Evolutionary conservation across 2,888 invertebrate genomes (phyloP).

Genomic region (Phortica okadai): DNA sequence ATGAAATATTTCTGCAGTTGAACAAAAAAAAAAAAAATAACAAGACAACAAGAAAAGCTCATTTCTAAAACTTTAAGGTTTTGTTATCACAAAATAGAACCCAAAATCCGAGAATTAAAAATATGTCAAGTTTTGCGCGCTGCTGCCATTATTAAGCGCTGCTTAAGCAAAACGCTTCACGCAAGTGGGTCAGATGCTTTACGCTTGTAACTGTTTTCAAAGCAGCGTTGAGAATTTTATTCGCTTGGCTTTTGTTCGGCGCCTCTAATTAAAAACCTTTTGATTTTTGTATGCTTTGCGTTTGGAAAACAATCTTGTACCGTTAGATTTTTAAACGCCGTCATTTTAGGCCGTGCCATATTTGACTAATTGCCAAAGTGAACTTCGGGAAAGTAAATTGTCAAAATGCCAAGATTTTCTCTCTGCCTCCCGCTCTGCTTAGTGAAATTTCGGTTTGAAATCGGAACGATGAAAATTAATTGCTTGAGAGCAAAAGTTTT

Average conservation of each 20-base stretch:
- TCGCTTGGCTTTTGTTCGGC: background rate
- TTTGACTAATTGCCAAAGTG: conserved; percentile 20
- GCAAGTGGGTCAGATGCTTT: conserved; percentile 8
- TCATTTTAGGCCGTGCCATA: conserved; percentile 11
- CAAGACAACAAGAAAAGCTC: too few species aligned
- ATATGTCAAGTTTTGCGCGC: too few species aligned
- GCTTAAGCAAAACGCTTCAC: conserved; percentile 13
- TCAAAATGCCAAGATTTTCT: background rate
- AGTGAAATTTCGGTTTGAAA: conserved; percentile 7
- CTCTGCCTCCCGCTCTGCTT: background rate
- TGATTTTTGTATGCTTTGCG: background rate
- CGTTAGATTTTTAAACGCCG: background rate
- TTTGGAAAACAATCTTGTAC: background rate
- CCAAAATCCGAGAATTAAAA: too few species aligned
- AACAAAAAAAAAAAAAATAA: too few species aligned
- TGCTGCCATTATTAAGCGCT: too few species aligned
- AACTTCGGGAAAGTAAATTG: conserved; percentile 14
- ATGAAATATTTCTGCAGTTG: too few species aligned
- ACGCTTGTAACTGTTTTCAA: background rate
- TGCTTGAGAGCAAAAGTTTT: background rate
- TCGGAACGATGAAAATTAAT: background rate
- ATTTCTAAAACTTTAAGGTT: too few species aligned
- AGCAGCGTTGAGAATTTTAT: conserved; percentile 8
- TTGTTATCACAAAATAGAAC: too few species aligned
- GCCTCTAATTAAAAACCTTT: background rate